Evolutionary conservation across 2,797 vertebrate genomes (phyloP).

Genomic region (Schizothorax lantsangensis): DNA sequence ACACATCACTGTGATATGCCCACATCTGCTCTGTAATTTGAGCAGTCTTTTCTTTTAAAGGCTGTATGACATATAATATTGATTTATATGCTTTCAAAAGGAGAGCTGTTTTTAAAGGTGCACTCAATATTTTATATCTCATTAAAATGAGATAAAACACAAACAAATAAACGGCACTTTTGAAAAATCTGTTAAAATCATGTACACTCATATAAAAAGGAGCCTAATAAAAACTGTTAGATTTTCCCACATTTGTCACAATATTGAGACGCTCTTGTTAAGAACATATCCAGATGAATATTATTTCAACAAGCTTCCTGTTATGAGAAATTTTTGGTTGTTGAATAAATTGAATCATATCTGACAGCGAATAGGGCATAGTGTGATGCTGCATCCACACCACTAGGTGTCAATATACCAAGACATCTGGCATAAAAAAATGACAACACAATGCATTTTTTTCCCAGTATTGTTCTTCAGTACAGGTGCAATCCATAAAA

Average conservation of each 20-base stretch:
- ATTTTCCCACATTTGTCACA: not conserved
- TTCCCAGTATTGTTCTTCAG: not conserved
- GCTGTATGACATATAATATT: slow-evolving; percentile 3
- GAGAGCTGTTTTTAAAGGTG: not conserved
- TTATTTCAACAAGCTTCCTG: not conserved
- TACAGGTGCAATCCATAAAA: not conserved
- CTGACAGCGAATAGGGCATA: not conserved
- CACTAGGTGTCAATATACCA: slow-evolving; percentile 17
- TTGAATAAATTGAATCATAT: not conserved
- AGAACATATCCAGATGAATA: not conserved
- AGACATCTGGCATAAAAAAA: not conserved
- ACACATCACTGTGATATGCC: not conserved
- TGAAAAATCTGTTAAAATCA: not conserved
- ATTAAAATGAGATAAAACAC: not conserved
- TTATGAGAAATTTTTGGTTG: not conserved
- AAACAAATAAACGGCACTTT: not conserved
- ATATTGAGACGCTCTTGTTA: not conserved
- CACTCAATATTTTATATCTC: not conserved
- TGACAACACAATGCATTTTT: not conserved
- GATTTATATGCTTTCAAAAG: not conserved
- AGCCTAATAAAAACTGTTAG: not conserved
- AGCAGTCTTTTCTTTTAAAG: slow-evolving; percentile 24
- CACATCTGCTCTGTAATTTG: slow-evolving; percentile 14
- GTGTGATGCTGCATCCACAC: slow-evolving; percentile 4
- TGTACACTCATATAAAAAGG: not conserved